Evolutionary conservation across 2,888 invertebrate genomes (phyloP).

Genomic region (Odiellus spinosus): DNA sequence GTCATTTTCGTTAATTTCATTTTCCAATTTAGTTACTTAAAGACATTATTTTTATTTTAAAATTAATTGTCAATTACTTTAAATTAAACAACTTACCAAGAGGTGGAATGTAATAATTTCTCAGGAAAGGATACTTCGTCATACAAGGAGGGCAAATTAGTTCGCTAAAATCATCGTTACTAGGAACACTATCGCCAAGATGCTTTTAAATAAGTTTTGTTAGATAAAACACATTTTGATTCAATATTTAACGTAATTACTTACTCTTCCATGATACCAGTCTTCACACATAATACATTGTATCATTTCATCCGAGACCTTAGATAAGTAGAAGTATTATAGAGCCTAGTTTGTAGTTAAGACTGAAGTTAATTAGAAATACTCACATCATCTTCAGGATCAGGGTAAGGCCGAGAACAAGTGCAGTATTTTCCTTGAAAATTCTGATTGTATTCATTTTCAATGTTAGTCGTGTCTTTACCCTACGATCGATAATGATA

Average conservation of each 20-base stretch:
- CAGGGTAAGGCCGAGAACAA: slow-evolving; percentile 86
- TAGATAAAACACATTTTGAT: background rate
- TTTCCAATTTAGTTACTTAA: slow-evolving; percentile 1
- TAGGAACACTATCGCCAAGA: slow-evolving; percentile 17
- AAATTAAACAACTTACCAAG: background rate
- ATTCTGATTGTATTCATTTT: slow-evolving; percentile 80
- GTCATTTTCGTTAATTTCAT: background rate
- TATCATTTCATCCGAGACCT: slow-evolving; percentile 73
- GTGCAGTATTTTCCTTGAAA: slow-evolving; percentile 81
- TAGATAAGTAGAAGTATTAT: slow-evolving; percentile 10
- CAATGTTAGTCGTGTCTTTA: slow-evolving; percentile 47
- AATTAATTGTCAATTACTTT: background rate
- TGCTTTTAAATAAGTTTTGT: slow-evolving; percentile 17
- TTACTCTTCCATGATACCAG: slow-evolving; percentile 72
- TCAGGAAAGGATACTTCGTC: slow-evolving; percentile 53
- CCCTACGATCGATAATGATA: slow-evolving; percentile 23
- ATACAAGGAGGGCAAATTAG: slow-evolving; percentile 68
- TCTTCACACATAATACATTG: slow-evolving; percentile 95
- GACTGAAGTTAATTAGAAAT: background rate
- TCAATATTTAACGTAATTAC: slow-evolving; percentile 11
- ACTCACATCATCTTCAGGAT: slow-evolving; percentile 52
- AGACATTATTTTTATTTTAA: background rate
- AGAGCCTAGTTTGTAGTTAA: background rate
- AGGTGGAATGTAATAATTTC: slow-evolving; percentile 42
- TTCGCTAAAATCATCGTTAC: slow-evolving; percentile 45